Evolutionary conservation across 2,113 vertebrate species (phyloP), one percentile per base, ranked within the genome.

Genomic region (Malaclemys terrapin): DNA sequence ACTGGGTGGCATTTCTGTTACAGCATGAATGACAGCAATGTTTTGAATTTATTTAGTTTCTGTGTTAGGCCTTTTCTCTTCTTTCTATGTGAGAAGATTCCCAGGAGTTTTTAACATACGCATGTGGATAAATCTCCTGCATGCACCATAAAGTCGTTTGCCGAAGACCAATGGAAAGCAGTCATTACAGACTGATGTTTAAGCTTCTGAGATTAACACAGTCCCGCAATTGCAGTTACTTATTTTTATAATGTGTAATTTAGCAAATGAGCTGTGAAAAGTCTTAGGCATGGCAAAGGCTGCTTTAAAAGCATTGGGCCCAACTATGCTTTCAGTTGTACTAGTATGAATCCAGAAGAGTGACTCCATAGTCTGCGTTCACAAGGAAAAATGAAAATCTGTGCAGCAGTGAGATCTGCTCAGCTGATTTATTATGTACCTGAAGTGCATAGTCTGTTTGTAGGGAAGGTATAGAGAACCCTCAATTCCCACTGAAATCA

Each of bases 241-340:
- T 96, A 87, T 95, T 98, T 98, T 98, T 98, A 98, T 98, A 97
- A 97, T 97, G 95, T 96, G 96, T 96, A 93, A 98, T 97, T 98
- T 98, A 98, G 96, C 96, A 97, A 94, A 97, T 95, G 89, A 96
- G 94, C 96, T 85, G 38, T 96, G 95, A 89, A 91, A 96, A 97
- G 96, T 96, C 96, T 86, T n/a, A 84, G 35, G 89, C 78, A 56
- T 87, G 79, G 81, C 57, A 56, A 95, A 45, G 53, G 52, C 72
- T 72, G 57, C 95, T 62, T 89, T 75, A 82, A 95, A 93, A 94
- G 76, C 90, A 84, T 50, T 9, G 54, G 54, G 53, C 88, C 89
- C 82, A 76, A 54, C 91, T 76, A 84, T 81, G 88, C 88, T 92
- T 91, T 94, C 81, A 13, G 85, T 19, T 69, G 42, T 78, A 81